These are phyloP conservation scores for Rhinogobius similis DNA, from an alignment of 2,113 vertebrate genomes.

Conservation along the genomic window DNA sequence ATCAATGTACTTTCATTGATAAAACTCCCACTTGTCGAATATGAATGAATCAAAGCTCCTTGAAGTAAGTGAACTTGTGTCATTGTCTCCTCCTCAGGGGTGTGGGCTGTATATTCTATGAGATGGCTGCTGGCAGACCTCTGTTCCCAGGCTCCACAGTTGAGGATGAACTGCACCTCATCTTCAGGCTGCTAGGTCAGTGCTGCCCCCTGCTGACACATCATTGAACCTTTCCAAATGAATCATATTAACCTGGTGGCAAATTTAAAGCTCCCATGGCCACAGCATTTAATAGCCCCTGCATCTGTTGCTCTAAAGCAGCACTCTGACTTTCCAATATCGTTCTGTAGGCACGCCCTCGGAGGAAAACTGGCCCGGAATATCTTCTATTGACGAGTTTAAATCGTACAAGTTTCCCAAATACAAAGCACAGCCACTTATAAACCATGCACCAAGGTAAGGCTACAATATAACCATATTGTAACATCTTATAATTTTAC, in stretches of 20 bases:
- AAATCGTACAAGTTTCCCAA: constrained; percentile 95
- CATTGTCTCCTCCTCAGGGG: constrained; percentile 78
- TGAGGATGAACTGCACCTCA: constrained; percentile 95
- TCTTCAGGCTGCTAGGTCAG: constrained; percentile 93
- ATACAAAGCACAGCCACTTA: constrained; percentile 89
- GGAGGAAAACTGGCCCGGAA: constrained; percentile 92
- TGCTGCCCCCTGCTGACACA: constrained; percentile 65
- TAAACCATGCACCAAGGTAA: constrained; percentile 94
- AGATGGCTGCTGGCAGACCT: constrained; percentile 95
- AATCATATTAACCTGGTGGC: constrained; percentile 53
- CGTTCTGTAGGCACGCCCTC: constrained; percentile 86
- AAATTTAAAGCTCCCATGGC: constrained; percentile 24
- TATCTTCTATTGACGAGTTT: constrained; percentile 91
- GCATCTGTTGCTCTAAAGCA: constrained; percentile 43
- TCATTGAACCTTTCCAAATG: constrained; percentile 12
- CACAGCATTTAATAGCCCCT: constrained; percentile 34
- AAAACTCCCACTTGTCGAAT: constrained; percentile 5
- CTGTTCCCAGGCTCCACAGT: constrained; percentile 95
- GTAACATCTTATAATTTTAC: no score
- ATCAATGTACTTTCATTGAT: not conserved
- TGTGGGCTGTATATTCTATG: constrained; percentile 96
- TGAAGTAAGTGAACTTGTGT: not conserved
- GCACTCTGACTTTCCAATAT: constrained; percentile 44
- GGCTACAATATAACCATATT: constrained; percentile 52
- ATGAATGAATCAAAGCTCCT: constrained; percentile 1